Percentiles rank a stretch among this genome's conserved stretches.
These are phyloP conservation scores for Tapirus indicus DNA, from an alignment of 2,797 vertebrate genomes.

Conservation along the genomic window DNA sequence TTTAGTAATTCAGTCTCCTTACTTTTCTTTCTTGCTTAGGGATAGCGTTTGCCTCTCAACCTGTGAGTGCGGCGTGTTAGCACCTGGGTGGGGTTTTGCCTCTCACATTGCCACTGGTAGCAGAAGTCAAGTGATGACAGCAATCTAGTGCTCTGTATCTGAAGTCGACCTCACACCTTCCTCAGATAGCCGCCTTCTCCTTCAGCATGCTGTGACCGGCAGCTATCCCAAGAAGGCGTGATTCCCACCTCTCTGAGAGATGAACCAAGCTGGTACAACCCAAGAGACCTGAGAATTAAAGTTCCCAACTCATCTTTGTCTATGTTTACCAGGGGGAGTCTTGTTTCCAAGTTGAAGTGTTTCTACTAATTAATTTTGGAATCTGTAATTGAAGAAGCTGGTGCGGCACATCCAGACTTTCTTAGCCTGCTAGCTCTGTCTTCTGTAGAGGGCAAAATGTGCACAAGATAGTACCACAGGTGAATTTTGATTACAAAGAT, in stretches of 20 bases:
- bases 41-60: slow-evolving; percentile 6
- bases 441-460: not conserved
- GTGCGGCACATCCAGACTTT: not conserved
- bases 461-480: slow-evolving; percentile 9
- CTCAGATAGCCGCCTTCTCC: slow-evolving; percentile 42
- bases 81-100: slow-evolving; percentile 36
- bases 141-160: not conserved
- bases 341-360: slow-evolving; percentile 53
- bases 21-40: slow-evolving; percentile 1
- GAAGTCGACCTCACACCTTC: not conserved
- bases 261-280: slow-evolving; percentile 18
- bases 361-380: slow-evolving; percentile 34
- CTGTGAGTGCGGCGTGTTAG: not conserved
- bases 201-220: not conserved
- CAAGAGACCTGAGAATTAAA: not conserved
- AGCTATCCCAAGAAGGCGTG: slow-evolving; percentile 27
- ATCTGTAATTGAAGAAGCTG: slow-evolving; percentile 29
- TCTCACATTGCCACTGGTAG: not conserved
- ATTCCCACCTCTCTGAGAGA: slow-evolving; percentile 41
- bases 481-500: slow-evolving; percentile 77
- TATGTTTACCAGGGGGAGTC: slow-evolving; percentile 42
- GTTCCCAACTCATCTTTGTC: slow-evolving; percentile 49
- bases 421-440: slow-evolving; percentile 5
- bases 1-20: not conserved
- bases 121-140: slow-evolving; percentile 17